phyloP scores from a whole-genome alignment of 2,797 vertebrate species.

The Helostoma temminkii region DNA sequence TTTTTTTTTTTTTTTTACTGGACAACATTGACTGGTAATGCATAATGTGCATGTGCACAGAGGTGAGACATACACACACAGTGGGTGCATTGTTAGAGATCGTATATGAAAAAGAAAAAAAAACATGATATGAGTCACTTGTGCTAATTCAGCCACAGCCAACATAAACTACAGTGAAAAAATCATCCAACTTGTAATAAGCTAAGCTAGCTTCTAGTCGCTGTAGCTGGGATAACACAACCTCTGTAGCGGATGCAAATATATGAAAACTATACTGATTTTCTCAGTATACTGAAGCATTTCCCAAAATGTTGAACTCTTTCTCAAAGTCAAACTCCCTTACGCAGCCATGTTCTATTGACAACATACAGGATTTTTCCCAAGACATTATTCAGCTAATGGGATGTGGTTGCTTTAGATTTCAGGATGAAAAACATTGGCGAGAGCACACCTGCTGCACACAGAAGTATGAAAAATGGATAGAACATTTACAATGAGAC shows the following conservation, averaged over 20 bases:
- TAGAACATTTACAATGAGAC: conserved; percentile 66
- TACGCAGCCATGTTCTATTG: not conserved
- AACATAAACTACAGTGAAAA: no score
- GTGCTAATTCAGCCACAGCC: no score
- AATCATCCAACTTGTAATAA: no score
- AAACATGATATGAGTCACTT: no score
- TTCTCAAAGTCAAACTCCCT: not conserved
- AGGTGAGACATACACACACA: no score
- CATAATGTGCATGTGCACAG: no score
- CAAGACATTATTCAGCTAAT: not conserved
- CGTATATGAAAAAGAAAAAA: no score
- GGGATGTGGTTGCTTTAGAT: conserved; percentile 3
- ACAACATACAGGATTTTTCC: not conserved
- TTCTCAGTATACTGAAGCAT: not conserved
- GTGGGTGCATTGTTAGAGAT: no score
- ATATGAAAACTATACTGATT: not conserved
- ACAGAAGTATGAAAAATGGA: conserved; percentile 58
- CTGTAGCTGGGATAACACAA: not conserved
- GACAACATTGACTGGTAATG: no score
- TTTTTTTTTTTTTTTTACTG: no score
- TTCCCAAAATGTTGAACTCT: not conserved
- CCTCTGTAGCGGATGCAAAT: not conserved
- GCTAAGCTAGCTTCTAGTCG: not conserved
- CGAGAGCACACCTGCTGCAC: conserved; percentile 16
- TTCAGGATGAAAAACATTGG: conserved; percentile 1